Conservation (phyloP, 23 tunicate genomes). For the Ascidia mentula region DNA sequence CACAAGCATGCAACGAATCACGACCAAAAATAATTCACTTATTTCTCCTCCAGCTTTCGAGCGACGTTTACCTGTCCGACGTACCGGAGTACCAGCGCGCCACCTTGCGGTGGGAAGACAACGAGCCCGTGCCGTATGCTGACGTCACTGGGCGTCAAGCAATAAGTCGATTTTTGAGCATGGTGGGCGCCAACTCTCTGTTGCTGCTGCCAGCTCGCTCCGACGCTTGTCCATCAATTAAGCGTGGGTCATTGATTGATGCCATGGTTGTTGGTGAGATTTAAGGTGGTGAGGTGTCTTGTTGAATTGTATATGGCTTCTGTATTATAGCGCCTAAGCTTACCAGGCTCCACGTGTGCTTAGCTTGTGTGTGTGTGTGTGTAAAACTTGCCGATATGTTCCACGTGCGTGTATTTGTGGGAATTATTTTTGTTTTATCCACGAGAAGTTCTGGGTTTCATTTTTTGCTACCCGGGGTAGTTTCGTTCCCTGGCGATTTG, state of each 20-base stretch:
- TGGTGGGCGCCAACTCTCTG: slow-evolving; percentile 66
- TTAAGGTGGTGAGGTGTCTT: neutral
- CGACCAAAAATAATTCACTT: neutral
- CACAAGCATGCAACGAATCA: no score
- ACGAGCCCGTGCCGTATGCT: slow-evolving; percentile 52
- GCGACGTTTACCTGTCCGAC: slow-evolving; percentile 47
- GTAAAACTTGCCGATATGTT: neutral
- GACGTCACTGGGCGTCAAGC: slow-evolving; percentile 67
- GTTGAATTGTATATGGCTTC: neutral
- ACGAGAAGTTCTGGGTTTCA: no score
- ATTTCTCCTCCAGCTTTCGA: slow-evolving; percentile 46
- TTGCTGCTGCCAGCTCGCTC: slow-evolving; percentile 47
- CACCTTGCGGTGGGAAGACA: slow-evolving; percentile 24
- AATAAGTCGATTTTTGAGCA: slow-evolving; percentile 51
- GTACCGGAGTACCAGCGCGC: slow-evolving; percentile 80
- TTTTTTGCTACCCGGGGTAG: no score
- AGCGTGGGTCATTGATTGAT: neutral
- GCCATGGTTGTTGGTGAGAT: neutral
- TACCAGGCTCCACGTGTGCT: neutral
- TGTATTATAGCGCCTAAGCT: neutral
- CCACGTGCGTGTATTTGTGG: no score
- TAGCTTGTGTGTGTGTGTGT: neutral
- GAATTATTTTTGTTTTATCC: no score
- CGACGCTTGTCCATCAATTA: neutral
- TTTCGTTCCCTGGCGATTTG: no score